A percentile compares a stretch with the other conserved stretches of the same genome.
phyloP scores from a whole-genome alignment of 2,113 vertebrate species.

The Patagioenas fasciata region DNA sequence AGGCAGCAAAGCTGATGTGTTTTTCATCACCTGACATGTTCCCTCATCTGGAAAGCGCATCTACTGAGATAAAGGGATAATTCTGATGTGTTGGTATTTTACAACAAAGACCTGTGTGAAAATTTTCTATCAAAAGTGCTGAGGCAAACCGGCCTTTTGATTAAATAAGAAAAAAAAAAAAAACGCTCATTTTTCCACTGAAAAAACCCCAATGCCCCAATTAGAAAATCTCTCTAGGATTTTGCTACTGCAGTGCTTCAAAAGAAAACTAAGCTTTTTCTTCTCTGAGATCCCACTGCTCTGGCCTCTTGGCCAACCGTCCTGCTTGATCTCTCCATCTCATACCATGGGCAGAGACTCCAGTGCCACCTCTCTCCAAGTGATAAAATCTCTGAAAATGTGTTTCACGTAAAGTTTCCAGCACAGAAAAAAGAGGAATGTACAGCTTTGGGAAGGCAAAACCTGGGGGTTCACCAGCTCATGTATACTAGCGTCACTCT shows the following conservation, averaged over 20 bases:
- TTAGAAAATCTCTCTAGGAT: fast-evolving
- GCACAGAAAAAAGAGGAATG: background rate
- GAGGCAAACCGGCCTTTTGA: conserved; percentile 2
- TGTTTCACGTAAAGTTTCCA: background rate
- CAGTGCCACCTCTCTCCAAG: background rate
- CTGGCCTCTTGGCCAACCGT: background rate
- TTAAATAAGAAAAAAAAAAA: conserved; percentile 3
- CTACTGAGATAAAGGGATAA: conserved; percentile 42
- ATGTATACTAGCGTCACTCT: background rate
- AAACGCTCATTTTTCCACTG: background rate
- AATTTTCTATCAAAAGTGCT: background rate
- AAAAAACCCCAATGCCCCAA: background rate
- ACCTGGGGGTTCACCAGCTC: background rate
- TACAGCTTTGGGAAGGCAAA: background rate
- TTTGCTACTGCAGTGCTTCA: background rate
- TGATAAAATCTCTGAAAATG: background rate
- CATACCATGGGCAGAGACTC: background rate
- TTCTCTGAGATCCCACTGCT: background rate
- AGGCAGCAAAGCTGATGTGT: background rate
- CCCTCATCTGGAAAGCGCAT: background rate
- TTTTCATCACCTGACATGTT: conserved; percentile 44
- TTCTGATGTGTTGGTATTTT: background rate
- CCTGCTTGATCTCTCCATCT: background rate
- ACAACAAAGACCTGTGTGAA: conserved; percentile 2
- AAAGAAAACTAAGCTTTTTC: background rate